Evolutionary conservation across 1,140 invertebrate genomes (phyloP), one percentile per base, ranked within the genome.

Genomic region (Anastrepha ludens): DNA sequence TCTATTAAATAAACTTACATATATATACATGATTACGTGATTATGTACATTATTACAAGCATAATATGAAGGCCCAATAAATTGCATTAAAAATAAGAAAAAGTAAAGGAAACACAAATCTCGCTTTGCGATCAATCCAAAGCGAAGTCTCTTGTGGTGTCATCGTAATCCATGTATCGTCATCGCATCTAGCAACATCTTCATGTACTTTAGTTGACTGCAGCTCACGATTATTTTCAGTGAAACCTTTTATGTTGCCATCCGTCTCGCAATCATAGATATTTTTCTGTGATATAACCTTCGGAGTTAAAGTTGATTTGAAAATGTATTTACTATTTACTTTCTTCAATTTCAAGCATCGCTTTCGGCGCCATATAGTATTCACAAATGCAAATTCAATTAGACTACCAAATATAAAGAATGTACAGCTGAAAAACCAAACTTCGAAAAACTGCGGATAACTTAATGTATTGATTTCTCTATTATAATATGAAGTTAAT

Each of bases 351-450:
- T 96, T 96, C 1, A 98, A 96, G 89, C 96, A 96, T 93, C 97
- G 96, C 91, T 96, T 97, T 91, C 97, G 94, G 78, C 97, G 94
- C 95, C 97, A 98, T 89, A 98, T 97, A 1, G 96, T 97, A 91
- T 98, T 98, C 3, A 98, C 97, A 88, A 97, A 97, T n/a, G 97
- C 97, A 91, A 98, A 98, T 90, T 98, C 97, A 1, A 98, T 96
- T 90, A 98, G 95, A 3, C 97, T 97, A n/a, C 96, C 95, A 90
- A 98, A 98, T 70, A 98, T 96, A 90, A 98, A 97, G 88, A 95
- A 95, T 1, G 96, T 97, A 91, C 97, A 97, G 0, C 96, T 96
- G 13, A 98, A 93, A 90, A 97, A 97, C 97, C 97, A 98, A 87
- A 97, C 96, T 93, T 98, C 97, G 87, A 97, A 97, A 2, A 97